Evolutionary conservation across 2,797 vertebrate species (phyloP), one percentile per base, ranked within the genome.

Genomic region (Brachyalestes nurse): DNA sequence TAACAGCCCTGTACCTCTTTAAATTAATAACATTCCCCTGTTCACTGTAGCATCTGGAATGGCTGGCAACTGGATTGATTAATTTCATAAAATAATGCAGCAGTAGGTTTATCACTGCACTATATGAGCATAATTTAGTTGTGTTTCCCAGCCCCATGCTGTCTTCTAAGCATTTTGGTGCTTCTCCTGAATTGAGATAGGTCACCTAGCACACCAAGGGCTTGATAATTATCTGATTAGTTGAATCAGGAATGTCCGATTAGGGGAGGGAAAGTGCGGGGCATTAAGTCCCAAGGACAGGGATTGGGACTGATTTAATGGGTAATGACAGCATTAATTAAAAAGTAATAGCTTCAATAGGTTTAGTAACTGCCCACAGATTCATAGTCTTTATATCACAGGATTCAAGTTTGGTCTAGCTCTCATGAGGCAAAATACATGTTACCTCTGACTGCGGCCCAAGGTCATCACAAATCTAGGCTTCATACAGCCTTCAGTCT

Each of bases 171-270:
- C 12, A 66, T 66, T 66, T 66, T 66, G 42, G 2, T n/a, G 34
- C 38, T 10, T 66, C 64, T n/a, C 64, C 17, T 66, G 64, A 2
- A 42, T 0, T 66, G 64, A 66, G 34, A 28, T n/a, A 42, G 16
- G 38, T 66, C 16, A 40, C 38, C 17, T 9, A 10, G 38, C 64
- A 19, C 62, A 66, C 3, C 2, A 66, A 61, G 77, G 19, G 67
- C 55, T 71, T 51, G 42, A 78, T 78, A 78, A 78, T 71, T 49
- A 71, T 61, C 55, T 71, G 64, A 66, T 66, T 66, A 66, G 16
- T 66, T 66, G 64, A 66, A 66, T 66, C 6, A 42, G 64, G 64
- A 66, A n/a, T 38, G 62, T 40, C 62, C 4, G 25, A 53, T 72
- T 25, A 51, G 19, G 13, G 47, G 42, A 6, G 40, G 38, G n/a